Percentiles rank a stretch among this genome's conserved stretches.
phyloP scores from a whole-genome alignment of 1,140 invertebrate species.

The Lepidurus apus region DNA sequence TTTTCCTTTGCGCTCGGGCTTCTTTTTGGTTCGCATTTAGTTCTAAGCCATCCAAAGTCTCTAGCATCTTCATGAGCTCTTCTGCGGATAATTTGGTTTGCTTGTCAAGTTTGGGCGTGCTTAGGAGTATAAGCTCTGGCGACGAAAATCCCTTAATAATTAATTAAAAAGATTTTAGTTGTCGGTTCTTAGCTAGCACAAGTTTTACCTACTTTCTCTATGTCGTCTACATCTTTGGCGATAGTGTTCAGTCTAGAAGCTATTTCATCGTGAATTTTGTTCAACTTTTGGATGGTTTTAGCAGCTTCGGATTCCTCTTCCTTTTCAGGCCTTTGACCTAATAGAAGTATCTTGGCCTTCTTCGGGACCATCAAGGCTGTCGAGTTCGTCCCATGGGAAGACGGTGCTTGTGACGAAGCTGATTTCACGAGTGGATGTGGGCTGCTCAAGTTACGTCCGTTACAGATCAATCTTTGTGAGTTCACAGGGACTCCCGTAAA shows the following conservation, averaged over 20 bases:
- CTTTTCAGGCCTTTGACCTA: slow-evolving; percentile 1
- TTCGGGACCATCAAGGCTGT: background rate
- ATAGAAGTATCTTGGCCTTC: background rate
- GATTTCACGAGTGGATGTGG: background rate
- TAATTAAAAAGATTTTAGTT: background rate
- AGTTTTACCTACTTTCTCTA: background rate
- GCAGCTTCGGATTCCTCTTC: slow-evolving; percentile 13
- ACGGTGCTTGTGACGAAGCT: background rate
- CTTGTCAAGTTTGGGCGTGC: background rate
- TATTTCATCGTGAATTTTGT: background rate
- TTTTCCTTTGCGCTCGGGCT: slow-evolving; percentile 9
- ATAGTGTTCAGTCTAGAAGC: background rate
- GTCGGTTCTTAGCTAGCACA: background rate
- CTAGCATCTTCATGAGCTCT: background rate
- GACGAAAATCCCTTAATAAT: background rate
- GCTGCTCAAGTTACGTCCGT: background rate
- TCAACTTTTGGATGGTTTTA: background rate
- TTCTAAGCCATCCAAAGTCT: background rate
- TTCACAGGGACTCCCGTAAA: background rate
- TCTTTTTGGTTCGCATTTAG: background rate
- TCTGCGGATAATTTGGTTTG: background rate
- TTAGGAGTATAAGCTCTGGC: background rate
- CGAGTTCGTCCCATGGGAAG: background rate
- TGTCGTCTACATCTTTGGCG: background rate
- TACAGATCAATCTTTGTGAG: background rate